phyloP scores from a whole-genome alignment of 2,888 invertebrate species.

The Xestia sexstrigata region DNA sequence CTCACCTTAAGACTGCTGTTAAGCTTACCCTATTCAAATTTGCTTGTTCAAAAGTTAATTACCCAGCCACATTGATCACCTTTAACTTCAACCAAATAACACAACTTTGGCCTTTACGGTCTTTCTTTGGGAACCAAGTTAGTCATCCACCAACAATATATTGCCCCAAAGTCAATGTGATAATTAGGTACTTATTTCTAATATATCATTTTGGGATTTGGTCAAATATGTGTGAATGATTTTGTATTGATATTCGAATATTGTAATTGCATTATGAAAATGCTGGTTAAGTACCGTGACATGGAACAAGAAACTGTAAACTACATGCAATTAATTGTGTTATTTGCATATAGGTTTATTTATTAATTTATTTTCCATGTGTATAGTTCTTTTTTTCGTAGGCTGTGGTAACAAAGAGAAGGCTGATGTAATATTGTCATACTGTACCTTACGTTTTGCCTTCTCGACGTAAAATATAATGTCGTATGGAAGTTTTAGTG shows the following conservation, averaged over 20 bases:
- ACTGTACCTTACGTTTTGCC: constrained; percentile 48
- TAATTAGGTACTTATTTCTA: constrained; percentile 14
- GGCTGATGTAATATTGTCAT: constrained; percentile 58
- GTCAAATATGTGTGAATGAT: constrained; percentile 9
- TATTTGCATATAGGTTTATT: constrained; percentile 38
- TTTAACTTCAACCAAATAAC: not conserved
- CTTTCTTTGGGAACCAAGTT: not conserved
- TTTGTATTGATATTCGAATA: constrained; percentile 18
- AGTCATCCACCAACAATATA: not conserved
- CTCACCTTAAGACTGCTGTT: not conserved
- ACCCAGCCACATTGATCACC: not conserved
- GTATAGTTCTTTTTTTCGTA: constrained; percentile 53
- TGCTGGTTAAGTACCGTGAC: not conserved
- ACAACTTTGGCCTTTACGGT: not conserved
- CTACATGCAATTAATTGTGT: constrained; percentile 34
- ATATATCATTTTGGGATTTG: constrained; percentile 13
- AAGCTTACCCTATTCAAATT: not conserved
- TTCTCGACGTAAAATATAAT: constrained; percentile 52
- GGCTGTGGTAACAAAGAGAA: constrained; percentile 64
- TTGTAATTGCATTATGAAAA: constrained; percentile 15
- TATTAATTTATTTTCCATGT: constrained; percentile 56
- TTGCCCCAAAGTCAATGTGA: constrained; percentile 36
- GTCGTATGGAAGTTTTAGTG: constrained; percentile 45
- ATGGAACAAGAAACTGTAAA: constrained; percentile 22
- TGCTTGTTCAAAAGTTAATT: not conserved